Base-by-base conservation (phyloP, 2,888 invertebrate genomes). In the Drosophila prostipennis region DNA sequence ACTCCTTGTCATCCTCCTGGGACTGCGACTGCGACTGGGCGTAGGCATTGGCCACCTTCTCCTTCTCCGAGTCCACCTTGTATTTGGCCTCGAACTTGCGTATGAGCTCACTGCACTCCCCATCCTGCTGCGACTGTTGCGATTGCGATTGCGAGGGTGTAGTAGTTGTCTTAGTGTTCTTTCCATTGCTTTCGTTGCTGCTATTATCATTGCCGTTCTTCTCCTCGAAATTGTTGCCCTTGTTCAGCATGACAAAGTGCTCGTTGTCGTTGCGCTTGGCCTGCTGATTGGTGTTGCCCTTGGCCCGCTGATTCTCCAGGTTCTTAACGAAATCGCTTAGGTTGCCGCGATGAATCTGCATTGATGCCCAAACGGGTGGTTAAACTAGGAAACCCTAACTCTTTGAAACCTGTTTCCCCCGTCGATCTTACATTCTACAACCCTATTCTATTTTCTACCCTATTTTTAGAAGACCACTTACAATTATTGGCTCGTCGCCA, bases 401-500 rank as follows among this genome's bases (percentile, higher is more conserved):
- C 16, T 11, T 1, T 48, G 16, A 32, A 16, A 26, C 26, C 26
- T 7, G n/a, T n/a, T 29, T 7, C 7, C 34, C 16, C 7, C 11
- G 5, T 14, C 16, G 37, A 0, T 6, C 16, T 13, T 13, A 7
- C 6, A n/a, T 42, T n/a, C 10, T 11, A 23, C 0, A 3, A 10
- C 32, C 26, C 13, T 19, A 2, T 19, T 1, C n/a, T n/a, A n/a
- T n/a, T n/a, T n/a, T n/a, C n/a, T n/a, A n/a, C n/a, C n/a, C n/a
- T n/a, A n/a, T 7, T 6, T 8, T 2, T 11, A 1, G 2, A 11
- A n/a, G 2, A 45, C 16, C 14, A 93, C 94, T 93, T 93, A 94
- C 94, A 86, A 93, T 93, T 56, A 94, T 93, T 7, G 94, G 93
- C 74, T 94, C 93, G 83, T 94, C 94, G 65, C 94, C 95, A 1